Conservation (phyloP, 2,888 invertebrate genomes). For the Crematogaster levior region DNA sequence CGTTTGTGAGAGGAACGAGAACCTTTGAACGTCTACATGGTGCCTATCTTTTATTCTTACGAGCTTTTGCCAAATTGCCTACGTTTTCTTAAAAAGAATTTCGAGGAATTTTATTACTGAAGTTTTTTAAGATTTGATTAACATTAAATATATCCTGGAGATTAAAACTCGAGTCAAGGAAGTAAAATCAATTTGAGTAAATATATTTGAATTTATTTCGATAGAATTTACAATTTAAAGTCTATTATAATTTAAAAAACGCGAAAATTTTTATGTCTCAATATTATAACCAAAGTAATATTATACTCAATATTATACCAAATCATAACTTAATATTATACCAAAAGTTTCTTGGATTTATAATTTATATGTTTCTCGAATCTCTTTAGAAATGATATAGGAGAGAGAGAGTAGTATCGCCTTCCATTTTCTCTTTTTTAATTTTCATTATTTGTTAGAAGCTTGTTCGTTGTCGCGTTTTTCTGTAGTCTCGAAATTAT, state of each 20-base stretch:
- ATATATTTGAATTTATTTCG: constrained; percentile 1
- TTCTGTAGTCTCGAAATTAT: constrained; percentile 10
- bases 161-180: not conserved
- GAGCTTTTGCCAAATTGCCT: not conserved
- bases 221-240: not conserved
- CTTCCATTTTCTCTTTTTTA: constrained; percentile 27
- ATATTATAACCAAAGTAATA: not conserved
- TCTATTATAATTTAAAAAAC: not conserved
- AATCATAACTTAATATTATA: too few species aligned
- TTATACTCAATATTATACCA: too few species aligned
- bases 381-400: not conserved
- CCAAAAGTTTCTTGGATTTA: not conserved
- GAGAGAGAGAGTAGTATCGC: not conserved
- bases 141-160: not conserved
- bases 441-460: constrained; percentile 14
- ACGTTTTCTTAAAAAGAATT: not conserved
- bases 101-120: not conserved
- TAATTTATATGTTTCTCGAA: not conserved
- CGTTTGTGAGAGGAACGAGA: constrained; percentile 68
- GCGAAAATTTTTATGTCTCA: not conserved
- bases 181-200: not conserved
- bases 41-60: constrained; percentile 12
- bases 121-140: not conserved
- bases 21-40: constrained; percentile 79
- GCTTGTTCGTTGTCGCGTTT: not conserved